Evolutionary conservation across 2,888 invertebrate genomes (phyloP).

Genomic region (Ornithoptera alexandrae): DNA sequence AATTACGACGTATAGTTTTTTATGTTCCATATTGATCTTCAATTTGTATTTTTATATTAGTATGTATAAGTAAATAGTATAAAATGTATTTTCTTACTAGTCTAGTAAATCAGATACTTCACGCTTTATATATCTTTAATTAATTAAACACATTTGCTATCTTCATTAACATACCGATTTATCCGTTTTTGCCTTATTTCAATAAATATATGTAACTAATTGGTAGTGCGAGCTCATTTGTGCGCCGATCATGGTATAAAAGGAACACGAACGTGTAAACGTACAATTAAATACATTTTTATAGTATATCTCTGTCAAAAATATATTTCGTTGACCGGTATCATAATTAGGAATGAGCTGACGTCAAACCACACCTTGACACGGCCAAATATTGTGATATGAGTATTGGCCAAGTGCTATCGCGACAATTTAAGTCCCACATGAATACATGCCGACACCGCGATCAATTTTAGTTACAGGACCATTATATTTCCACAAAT

Average conservation of each 20-base stretch:
- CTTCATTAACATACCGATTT: no score
- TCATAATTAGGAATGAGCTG: slow-evolving; percentile 26
- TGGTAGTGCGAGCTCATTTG: neutral
- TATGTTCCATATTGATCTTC: no score
- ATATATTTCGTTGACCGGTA: slow-evolving; percentile 23
- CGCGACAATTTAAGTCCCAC: slow-evolving; percentile 27
- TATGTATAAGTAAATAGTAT: no score
- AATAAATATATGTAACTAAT: neutral
- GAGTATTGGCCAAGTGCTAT: slow-evolving; percentile 26
- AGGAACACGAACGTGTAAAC: neutral
- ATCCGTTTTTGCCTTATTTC: neutral
- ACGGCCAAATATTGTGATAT: slow-evolving; percentile 28
- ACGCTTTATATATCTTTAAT: no score
- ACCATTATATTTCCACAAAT: slow-evolving; percentile 19
- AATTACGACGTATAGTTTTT: no score
- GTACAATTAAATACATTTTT: neutral
- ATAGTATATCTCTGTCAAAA: neutral
- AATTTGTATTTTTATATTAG: no score
- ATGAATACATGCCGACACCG: slow-evolving; percentile 13
- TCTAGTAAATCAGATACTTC: no score
- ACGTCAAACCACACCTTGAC: slow-evolving; percentile 30
- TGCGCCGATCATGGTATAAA: neutral
- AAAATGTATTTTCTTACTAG: no score
- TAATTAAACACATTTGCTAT: no score
- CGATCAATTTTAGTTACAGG: slow-evolving; percentile 21